A percentile compares a stretch with the other conserved stretches of the same genome.
These are phyloP conservation scores for Drosophila insularis DNA, from an alignment of 1,140 invertebrate species.

Conservation along the genomic window DNA sequence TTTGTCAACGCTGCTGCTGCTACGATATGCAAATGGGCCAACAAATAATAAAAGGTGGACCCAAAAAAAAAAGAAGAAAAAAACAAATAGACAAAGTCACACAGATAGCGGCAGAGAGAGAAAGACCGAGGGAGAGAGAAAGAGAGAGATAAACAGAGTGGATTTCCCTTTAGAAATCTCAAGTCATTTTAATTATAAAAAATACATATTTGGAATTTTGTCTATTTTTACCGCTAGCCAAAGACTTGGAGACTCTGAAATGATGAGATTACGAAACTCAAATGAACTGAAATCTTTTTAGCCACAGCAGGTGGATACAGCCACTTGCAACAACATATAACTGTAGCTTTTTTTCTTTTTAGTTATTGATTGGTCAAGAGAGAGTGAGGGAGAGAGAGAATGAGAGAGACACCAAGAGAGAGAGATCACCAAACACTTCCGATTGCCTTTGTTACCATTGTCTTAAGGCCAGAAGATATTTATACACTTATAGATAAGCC, in stretches of 20 bases:
- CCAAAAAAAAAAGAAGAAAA: neutral
- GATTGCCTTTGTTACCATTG: conserved; percentile 16
- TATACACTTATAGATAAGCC: neutral
- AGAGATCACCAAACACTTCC: conserved; percentile 39
- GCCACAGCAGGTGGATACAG: conserved; percentile 19
- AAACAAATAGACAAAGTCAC: no score
- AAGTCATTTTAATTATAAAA: neutral
- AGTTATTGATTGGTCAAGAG: conserved; percentile 38
- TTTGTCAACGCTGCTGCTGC: conserved; percentile 4
- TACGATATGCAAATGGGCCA: conserved; percentile 29
- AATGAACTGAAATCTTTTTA: conserved; percentile 22
- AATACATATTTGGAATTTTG: conserved; percentile 19
- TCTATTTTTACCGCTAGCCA: conserved; percentile 44
- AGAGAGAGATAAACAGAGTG: neutral
- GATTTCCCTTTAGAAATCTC: conserved; percentile 7
- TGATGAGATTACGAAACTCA: conserved; percentile 38
- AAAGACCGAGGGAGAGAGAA: neutral
- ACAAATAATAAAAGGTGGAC: conserved; percentile 26
- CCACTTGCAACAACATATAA: conserved; percentile 29
- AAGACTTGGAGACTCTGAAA: conserved; percentile 2
- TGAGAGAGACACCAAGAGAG: neutral
- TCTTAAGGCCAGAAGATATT: neutral
- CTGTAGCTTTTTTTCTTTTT: conserved; percentile 17
- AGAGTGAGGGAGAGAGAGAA: no score
- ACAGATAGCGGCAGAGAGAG: neutral